These are phyloP conservation scores for Euphysa ruthae DNA, from an alignment of 30 jellyfish, hydroid and myxozoan species.

Conservation along the genomic window DNA sequence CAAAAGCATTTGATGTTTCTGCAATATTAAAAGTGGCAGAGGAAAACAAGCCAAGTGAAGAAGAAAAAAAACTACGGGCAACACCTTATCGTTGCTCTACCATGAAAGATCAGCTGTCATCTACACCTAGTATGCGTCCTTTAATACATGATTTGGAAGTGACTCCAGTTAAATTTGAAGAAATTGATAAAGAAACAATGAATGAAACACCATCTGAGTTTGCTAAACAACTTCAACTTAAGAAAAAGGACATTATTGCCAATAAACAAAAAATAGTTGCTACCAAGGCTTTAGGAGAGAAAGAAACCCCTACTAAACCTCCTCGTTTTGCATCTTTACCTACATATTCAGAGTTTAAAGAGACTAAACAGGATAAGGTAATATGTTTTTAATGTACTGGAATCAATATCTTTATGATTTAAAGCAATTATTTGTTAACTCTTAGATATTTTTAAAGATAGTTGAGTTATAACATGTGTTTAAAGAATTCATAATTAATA, in stretches of 20 bases:
- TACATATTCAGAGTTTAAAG: background rate
- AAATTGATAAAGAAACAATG: constrained; percentile 15
- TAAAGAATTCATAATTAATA: no score
- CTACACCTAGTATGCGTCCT: constrained; percentile 7
- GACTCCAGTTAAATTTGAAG: constrained; percentile 21
- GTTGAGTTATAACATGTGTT: no score
- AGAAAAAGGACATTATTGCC: constrained; percentile 2
- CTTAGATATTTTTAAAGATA: no score
- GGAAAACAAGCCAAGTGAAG: background rate
- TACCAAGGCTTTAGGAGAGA: background rate
- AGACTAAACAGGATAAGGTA: background rate
- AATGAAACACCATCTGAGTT: constrained; percentile 26
- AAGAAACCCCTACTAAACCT: constrained; percentile 15
- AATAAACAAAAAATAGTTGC: background rate
- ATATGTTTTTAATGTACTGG: no score
- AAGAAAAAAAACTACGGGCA: background rate
- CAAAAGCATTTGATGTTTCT: constrained; percentile 80
- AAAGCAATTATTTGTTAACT: no score
- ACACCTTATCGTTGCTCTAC: constrained; percentile 38
- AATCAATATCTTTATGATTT: no score
- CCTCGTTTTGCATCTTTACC: constrained; percentile 31
- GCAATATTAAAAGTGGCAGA: constrained; percentile 69
- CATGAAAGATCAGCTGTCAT: constrained; percentile 20
- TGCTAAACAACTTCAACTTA: constrained; percentile 20
- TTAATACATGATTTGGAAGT: constrained; percentile 16